Conservation (phyloP, 2,113 vertebrate species). For the Lynx canadensis region DNA sequence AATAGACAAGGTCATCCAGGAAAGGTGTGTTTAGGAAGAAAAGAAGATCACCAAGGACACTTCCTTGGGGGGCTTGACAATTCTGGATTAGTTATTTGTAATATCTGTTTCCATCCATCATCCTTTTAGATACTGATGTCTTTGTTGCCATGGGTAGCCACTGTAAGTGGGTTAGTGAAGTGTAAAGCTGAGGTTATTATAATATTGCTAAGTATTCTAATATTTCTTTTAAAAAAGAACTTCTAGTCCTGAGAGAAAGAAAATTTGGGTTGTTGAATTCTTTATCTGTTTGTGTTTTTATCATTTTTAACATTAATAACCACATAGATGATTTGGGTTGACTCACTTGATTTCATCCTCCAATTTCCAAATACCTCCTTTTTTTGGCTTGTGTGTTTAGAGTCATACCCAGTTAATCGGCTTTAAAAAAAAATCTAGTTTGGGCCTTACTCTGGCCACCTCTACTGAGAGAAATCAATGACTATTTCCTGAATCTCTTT, state of each 20-base stretch:
- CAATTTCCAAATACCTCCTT: not conserved
- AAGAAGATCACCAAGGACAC: not conserved
- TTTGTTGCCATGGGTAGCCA: not conserved
- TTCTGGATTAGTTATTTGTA: not conserved
- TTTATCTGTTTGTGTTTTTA: not conserved
- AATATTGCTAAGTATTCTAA: not conserved
- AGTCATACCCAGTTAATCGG: not conserved
- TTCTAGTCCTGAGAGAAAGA: not conserved
- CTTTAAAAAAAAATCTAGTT: not conserved
- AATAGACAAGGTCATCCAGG: not conserved
- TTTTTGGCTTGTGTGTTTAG: not conserved
- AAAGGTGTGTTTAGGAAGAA: not conserved
- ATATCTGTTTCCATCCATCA: not conserved
- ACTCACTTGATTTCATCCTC: not conserved
- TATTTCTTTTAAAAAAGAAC: not conserved
- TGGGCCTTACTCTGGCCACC: not conserved
- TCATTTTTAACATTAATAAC: not conserved
- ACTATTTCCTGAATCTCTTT: constrained; percentile 34
- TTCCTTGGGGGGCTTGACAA: not conserved
- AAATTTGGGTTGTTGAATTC: not conserved
- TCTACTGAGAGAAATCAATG: constrained; percentile 48
- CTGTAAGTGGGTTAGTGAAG: not conserved
- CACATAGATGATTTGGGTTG: not conserved
- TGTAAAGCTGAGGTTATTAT: not conserved
- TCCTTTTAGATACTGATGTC: not conserved